These are phyloP conservation scores for Orgyia antiqua DNA, from an alignment of 2,888 invertebrate species.

Conservation along the genomic window DNA sequence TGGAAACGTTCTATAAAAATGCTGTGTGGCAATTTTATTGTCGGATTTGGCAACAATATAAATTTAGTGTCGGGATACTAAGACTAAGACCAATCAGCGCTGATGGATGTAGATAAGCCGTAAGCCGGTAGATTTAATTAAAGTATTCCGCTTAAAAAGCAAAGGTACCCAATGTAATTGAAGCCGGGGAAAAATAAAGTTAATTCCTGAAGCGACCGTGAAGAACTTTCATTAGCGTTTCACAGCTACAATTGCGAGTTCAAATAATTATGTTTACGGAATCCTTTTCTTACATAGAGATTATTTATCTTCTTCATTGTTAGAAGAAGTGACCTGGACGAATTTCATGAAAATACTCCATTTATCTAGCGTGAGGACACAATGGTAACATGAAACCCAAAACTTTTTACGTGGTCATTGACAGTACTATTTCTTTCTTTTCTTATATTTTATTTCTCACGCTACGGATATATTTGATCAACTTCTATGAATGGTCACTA, in stretches of 20 bases:
- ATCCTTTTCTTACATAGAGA: conserved; percentile 75
- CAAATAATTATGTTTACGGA: conserved; percentile 76
- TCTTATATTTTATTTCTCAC: conserved; percentile 66
- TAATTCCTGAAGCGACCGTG: conserved; percentile 56
- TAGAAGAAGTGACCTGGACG: conserved; percentile 72
- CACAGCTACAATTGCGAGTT: conserved; percentile 72
- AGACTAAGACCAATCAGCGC: conserved; percentile 23
- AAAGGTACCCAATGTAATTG: conserved; percentile 54
- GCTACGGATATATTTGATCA: conserved; percentile 47
- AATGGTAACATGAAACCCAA: conserved; percentile 72
- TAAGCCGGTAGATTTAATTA: conserved; percentile 60
- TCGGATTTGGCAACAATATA: background rate
- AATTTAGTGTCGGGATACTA: conserved; percentile 31
- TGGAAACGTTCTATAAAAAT: too few species aligned
- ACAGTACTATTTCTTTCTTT: conserved; percentile 69
- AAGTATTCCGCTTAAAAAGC: conserved; percentile 57
- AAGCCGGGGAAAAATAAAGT: conserved; percentile 57
- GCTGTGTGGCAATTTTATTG: too few species aligned
- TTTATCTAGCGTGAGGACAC: conserved; percentile 70
- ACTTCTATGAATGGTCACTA: conserved; percentile 29
- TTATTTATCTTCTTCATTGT: conserved; percentile 75
- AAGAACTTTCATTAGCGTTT: conserved; percentile 69
- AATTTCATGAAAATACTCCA: conserved; percentile 74
- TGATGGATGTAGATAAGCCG: conserved; percentile 32
- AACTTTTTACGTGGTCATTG: conserved; percentile 76